A percentile compares a stretch with the other conserved stretches of the same genome.
phyloP scores from a whole-genome alignment of 1,140 invertebrate species.

The Magallana angulata region DNA sequence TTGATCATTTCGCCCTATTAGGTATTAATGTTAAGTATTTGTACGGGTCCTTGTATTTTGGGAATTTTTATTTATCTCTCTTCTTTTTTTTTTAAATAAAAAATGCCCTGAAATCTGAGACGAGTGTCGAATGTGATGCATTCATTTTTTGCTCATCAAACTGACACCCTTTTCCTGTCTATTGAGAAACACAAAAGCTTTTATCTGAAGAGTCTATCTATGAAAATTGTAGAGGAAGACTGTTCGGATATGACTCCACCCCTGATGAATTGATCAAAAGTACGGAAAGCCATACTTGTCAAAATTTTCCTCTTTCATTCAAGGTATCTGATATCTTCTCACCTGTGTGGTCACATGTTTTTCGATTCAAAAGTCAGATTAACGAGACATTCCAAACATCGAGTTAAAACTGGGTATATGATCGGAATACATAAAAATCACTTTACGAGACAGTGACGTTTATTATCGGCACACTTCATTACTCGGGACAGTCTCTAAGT shows the following conservation, averaged over 20 bases:
- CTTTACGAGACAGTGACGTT: neutral
- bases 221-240: slow-evolving; percentile 4
- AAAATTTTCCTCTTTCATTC: neutral
- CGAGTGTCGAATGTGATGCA: neutral
- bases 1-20: too few species aligned
- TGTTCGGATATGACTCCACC: neutral
- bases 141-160: slow-evolving; percentile 35
- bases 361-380: slow-evolving; percentile 8
- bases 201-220: slow-evolving; percentile 19
- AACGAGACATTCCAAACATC: slow-evolving; percentile 15
- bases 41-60: too few species aligned
- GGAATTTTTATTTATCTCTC: neutral
- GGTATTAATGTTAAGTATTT: too few species aligned
- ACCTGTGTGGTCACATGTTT: slow-evolving; percentile 25
- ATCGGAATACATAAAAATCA: slow-evolving; percentile 24
- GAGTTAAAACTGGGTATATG: slow-evolving; percentile 1
- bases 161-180: slow-evolving; percentile 13
- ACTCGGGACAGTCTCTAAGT: neutral
- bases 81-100: neutral
- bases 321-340: neutral
- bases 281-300: neutral
- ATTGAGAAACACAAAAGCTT: slow-evolving; percentile 26
- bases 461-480: neutral
- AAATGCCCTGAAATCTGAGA: slow-evolving; percentile 16
- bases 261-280: neutral